Base-by-base conservation (phyloP, 2,113 vertebrate genomes). In the Pavo muticus region DNA sequence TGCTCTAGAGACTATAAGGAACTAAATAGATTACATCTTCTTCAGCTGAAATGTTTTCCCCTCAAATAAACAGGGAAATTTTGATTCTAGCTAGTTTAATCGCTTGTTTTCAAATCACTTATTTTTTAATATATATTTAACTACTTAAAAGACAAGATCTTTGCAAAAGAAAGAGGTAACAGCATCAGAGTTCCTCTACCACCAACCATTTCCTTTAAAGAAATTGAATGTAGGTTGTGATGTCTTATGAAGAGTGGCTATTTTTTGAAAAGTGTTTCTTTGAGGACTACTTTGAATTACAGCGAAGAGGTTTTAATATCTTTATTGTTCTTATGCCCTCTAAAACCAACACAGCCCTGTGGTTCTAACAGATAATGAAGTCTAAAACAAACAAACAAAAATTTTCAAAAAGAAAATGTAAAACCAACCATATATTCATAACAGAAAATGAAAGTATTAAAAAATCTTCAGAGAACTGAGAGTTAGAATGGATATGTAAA, bases 201-300 rank as follows among this genome's bases (percentile, higher is more conserved):
- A 15, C 9, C 5, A 39, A 4, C 48, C 6, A 18, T 7, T 27
- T 73, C 5, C 16, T 74, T 52, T 47, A 1, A 39, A 70, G 40
- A 63, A 63, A 59, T 63, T 65, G 73, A 32, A 54, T 48, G 16
- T 6, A 30, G 19, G 3, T 24, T 76, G 5, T 73, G 42, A 77
- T 50, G 13, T 21, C 3, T 2, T 24, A 61, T 30, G 3, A 68
- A 75, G 13, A 27, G 71, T 19, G 3, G 1, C 0, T 35, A 12
- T 59, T 80, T 90, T 87, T 81, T 78, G 3, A 74, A 79, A 89
- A 93, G 70, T 47, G 6, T 50, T 93, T 84, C 59, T 44, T 84
- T 87, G 54, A 61, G 91, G 35, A 10, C 12, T 90, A 42, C 59
- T 83, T 73, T 88, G 37, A 72, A 75, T 47, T 69, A 27, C 19